Conservation (phyloP, 1,140 invertebrate species). For the Panagrolaimus sp. region DNA sequence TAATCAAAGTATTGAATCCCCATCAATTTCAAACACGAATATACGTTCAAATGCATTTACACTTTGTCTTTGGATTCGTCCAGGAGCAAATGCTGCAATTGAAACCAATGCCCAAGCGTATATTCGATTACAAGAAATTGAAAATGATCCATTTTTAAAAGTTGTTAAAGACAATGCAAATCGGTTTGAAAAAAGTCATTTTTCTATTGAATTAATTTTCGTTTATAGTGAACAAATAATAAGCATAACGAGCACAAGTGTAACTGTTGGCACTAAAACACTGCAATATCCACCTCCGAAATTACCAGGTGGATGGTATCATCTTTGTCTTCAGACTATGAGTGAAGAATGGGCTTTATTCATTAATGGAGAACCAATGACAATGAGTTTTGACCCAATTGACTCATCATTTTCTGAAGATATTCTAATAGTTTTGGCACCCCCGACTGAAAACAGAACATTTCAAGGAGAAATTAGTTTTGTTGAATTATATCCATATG, state of each 20-base stretch:
- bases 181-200: background rate
- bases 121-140: too few relatives aligned
- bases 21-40: background rate
- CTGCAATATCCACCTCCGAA: background rate
- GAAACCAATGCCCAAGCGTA: too few relatives aligned
- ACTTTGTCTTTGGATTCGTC: slow-evolving; percentile 2
- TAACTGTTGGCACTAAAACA: background rate
- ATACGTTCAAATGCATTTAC: background rate
- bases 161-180: background rate
- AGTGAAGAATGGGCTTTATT: too few relatives aligned
- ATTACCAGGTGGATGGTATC: slow-evolving; percentile 6
- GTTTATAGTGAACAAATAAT: background rate
- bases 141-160: too few relatives aligned
- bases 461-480: slow-evolving; percentile 9
- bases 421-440: background rate
- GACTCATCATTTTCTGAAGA: too few relatives aligned
- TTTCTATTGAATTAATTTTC: background rate
- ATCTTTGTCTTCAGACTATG: background rate
- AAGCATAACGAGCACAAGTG: background rate
- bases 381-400: too few relatives aligned
- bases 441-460: background rate
- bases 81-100: background rate
- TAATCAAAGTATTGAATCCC: background rate
- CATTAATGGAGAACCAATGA: too few relatives aligned
- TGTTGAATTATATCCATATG: background rate